Evolutionary conservation across 1,140 invertebrate genomes (phyloP).

Genomic region (Batillaria attramentaria): DNA sequence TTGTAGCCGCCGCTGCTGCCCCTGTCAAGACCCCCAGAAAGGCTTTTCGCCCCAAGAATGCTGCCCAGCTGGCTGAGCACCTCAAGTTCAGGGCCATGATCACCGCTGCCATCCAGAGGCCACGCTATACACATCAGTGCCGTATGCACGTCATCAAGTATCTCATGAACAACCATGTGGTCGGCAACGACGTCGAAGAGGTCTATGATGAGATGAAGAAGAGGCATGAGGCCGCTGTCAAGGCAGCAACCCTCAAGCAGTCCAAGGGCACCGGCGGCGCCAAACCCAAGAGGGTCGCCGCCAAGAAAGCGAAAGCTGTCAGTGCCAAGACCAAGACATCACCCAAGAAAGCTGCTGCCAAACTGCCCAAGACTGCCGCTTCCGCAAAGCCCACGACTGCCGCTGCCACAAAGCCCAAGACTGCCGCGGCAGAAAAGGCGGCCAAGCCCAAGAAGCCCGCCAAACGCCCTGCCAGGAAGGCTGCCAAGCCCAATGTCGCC

Average conservation of each 20-base stretch:
- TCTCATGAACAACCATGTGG: slow-evolving; percentile 59
- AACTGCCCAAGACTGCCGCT: slow-evolving; percentile 18
- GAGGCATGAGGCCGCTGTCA: slow-evolving; percentile 54
- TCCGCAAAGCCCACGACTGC: slow-evolving; percentile 27
- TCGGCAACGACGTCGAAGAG: slow-evolving; percentile 53
- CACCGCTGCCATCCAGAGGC: slow-evolving; percentile 6
- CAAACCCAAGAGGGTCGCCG: slow-evolving; percentile 20
- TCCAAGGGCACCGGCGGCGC: slow-evolving; percentile 43
- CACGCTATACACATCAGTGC: slow-evolving; percentile 42
- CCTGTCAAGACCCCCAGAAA: slow-evolving; percentile 23
- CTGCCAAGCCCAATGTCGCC: slow-evolving; percentile 36
- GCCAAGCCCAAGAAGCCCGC: slow-evolving; percentile 39
- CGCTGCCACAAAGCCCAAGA: slow-evolving; percentile 40
- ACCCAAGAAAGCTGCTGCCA: slow-evolving; percentile 36
- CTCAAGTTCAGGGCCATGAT: slow-evolving; percentile 36
- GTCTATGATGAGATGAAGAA: slow-evolving; percentile 41
- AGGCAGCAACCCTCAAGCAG: slow-evolving; percentile 51
- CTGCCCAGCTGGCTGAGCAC: slow-evolving; percentile 13
- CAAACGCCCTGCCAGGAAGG: slow-evolving; percentile 36
- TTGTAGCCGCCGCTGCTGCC: slow-evolving; percentile 28
- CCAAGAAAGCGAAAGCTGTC: slow-evolving; percentile 38
- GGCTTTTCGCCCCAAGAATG: slow-evolving; percentile 40
- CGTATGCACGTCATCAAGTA: slow-evolving; percentile 64
- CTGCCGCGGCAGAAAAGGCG: slow-evolving; percentile 22
- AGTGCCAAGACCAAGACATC: slow-evolving; percentile 32